These are phyloP conservation scores for Eciton burchellii DNA, from an alignment of 1,140 invertebrate species.

Conservation along the genomic window DNA sequence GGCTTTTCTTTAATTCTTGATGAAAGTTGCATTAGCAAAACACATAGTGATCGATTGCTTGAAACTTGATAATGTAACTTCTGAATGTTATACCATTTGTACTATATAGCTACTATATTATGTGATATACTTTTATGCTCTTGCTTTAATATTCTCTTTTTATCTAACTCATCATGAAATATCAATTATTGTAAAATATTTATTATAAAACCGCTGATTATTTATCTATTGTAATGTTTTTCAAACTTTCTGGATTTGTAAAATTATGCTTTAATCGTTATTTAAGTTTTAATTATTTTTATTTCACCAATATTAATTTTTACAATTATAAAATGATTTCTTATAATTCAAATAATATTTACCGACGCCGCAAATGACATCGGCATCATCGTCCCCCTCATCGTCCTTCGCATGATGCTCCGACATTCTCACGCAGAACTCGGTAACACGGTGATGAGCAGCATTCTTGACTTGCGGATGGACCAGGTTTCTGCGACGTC, in stretches of 20 bases:
- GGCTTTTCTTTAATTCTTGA: constrained; percentile 8
- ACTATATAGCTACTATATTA: neutral
- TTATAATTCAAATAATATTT: neutral
- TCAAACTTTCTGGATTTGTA: neutral
- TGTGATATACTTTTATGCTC: neutral
- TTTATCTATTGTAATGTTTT: neutral
- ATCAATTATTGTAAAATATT: constrained; percentile 5
- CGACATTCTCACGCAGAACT: constrained; percentile 77
- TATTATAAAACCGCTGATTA: neutral
- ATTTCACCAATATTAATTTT: neutral
- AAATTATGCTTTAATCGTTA: neutral
- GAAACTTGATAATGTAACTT: constrained; percentile 3
- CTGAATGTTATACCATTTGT: neutral
- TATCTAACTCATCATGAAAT: neutral
- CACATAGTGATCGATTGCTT: constrained; percentile 23
- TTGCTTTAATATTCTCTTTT: constrained; percentile 4
- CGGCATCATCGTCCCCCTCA: constrained; percentile 70
- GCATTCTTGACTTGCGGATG: constrained; percentile 65
- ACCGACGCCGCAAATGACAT: constrained; percentile 76
- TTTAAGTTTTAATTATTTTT: constrained; percentile 1
- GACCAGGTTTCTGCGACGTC: constrained; percentile 68
- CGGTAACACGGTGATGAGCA: constrained; percentile 70
- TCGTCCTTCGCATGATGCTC: constrained; percentile 66
- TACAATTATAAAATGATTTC: constrained; percentile 4
- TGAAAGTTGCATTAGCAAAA: constrained; percentile 27